These are phyloP conservation scores for Cebus imitator DNA, from an alignment of 2,113 vertebrate species.

Conservation along the genomic window DNA sequence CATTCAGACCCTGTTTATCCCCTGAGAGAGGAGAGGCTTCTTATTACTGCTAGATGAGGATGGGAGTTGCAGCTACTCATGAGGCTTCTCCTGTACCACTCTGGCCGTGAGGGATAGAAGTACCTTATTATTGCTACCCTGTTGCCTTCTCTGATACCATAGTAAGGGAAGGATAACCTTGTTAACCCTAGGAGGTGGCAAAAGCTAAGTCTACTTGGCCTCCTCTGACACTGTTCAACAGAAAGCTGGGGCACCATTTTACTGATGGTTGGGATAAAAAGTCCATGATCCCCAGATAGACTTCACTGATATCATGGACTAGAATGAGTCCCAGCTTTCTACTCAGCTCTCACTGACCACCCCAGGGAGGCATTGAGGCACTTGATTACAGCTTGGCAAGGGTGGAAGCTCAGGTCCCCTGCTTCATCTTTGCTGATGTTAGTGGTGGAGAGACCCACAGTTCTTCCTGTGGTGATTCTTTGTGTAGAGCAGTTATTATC, in stretches of 20 bases:
- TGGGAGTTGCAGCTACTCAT: neutral
- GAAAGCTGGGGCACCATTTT: neutral
- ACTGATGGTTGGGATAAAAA: neutral
- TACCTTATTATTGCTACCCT: neutral
- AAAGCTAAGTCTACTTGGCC: neutral
- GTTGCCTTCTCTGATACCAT: neutral
- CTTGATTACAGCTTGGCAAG: neutral
- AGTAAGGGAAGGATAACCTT: neutral
- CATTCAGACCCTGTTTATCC: neutral
- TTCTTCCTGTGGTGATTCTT: neutral
- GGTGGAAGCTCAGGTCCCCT: neutral
- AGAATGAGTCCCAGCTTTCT: neutral
- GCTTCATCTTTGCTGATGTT: neutral
- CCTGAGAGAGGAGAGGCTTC: neutral
- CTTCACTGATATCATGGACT: neutral
- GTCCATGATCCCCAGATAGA: neutral
- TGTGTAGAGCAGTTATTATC: neutral
- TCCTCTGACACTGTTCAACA: neutral
- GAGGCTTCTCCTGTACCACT: neutral
- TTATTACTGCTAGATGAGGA: neutral
- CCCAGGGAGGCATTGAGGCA: fast-evolving
- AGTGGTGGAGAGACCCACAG: too few species aligned
- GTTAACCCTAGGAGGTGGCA: neutral
- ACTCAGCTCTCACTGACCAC: neutral
- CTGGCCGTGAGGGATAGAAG: neutral